Evolutionary conservation across 2,797 vertebrate genomes (phyloP).

Genomic region (Girardinus metallicus): DNA sequence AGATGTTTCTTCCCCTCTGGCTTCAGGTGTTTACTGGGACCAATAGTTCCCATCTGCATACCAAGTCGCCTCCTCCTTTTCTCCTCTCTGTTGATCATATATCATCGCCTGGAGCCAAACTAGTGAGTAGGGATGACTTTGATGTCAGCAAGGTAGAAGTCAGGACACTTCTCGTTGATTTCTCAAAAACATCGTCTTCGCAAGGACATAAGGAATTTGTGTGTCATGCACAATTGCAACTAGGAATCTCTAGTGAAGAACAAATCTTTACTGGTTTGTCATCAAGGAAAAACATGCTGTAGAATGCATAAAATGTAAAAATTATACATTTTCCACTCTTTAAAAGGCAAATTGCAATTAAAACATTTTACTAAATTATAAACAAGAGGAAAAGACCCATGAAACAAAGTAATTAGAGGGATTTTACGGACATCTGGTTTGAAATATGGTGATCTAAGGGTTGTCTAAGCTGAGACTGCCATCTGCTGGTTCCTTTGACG

Average conservation of each 20-base stretch:
- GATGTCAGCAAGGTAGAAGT: conserved; percentile 52
- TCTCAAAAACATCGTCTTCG: not conserved
- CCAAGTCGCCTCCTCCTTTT: conserved; percentile 45
- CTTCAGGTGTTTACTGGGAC: conserved; percentile 76
- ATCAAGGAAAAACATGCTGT: not conserved
- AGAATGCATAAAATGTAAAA: not conserved
- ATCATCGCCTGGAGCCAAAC: conserved; percentile 43
- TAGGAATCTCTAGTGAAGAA: not conserved
- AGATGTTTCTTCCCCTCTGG: conserved; percentile 62
- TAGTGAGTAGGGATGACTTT: conserved; percentile 53
- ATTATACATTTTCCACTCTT: not conserved
- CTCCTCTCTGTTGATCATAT: conserved; percentile 34
- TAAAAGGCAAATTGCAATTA: not conserved
- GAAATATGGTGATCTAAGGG: not conserved
- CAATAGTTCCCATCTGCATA: conserved; percentile 70
- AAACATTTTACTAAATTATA: not conserved
- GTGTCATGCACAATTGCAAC: not conserved
- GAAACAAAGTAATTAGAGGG: not conserved
- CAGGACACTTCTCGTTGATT: conserved; percentile 31
- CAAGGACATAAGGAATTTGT: conserved; percentile 7
- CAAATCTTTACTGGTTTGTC: not conserved
- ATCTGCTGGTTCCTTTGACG: conserved; percentile 51
- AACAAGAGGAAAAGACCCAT: not conserved
- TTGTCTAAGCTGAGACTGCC: conserved; percentile 51
- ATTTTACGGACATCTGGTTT: not conserved